Percentiles rank a stretch among this genome's conserved stretches.
Conservation (phyloP, 2,888 invertebrate species). For the Bhutanitis thaidina region DNA sequence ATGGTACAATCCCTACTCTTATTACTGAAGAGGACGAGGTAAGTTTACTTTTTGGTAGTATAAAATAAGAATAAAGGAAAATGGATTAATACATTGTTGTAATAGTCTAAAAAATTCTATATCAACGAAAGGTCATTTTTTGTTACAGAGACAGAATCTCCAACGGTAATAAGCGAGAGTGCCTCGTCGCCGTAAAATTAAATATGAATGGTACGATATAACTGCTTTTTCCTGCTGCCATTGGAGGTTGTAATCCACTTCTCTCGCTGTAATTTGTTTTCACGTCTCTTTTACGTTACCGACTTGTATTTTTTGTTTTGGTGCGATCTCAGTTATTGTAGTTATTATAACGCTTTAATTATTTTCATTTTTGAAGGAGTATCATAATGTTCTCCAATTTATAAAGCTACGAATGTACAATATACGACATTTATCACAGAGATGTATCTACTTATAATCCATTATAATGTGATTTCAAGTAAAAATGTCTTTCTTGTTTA, state of each 20-base stretch:
- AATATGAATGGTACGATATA: conserved; percentile 23
- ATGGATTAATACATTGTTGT: conserved; percentile 13
- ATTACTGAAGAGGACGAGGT: too few relatives aligned
- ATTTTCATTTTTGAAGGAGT: too few relatives aligned
- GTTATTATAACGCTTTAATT: not conserved
- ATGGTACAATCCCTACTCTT: too few relatives aligned
- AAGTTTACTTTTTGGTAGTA: too few relatives aligned
- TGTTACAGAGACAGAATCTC: conserved; percentile 26
- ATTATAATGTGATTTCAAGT: too few relatives aligned
- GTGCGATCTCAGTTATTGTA: not conserved
- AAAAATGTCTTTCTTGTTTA: too few relatives aligned
- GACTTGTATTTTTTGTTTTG: conserved; percentile 6
- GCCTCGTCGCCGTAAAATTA: conserved; percentile 22
- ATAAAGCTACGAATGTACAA: too few relatives aligned
- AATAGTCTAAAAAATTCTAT: conserved; percentile 13
- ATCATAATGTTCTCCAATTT: too few relatives aligned
- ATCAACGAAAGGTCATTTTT: conserved; percentile 11
- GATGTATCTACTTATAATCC: too few relatives aligned
- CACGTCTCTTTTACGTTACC: conserved; percentile 1
- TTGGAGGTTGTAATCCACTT: conserved; percentile 20
- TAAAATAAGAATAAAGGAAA: not conserved
- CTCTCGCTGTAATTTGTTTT: conserved; percentile 13
- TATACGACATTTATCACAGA: too few relatives aligned
- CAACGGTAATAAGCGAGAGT: conserved; percentile 27
- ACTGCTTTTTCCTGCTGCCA: conserved; percentile 19